Evolutionary conservation across 1,140 invertebrate genomes (phyloP), one percentile per base, ranked within the genome.

Genomic region (Caenorhabditis tropicalis): DNA sequence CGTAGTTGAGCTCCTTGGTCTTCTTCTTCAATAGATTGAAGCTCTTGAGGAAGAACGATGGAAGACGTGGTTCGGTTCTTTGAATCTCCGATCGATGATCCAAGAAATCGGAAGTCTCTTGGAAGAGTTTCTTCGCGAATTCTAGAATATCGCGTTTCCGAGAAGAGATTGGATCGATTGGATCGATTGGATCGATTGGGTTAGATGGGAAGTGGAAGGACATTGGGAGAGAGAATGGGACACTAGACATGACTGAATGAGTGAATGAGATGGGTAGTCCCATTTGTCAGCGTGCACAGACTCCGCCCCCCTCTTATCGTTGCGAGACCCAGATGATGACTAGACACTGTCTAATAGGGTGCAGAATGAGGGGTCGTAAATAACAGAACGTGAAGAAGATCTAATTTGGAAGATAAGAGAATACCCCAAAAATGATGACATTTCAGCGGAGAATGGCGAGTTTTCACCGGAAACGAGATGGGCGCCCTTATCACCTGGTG

Each of bases 401-500:
- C n/a, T n/a, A n/a, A n/a, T n/a, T n/a, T n/a, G n/a, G n/a, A n/a
- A n/a, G n/a, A n/a, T n/a, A n/a, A n/a, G n/a, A n/a, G n/a, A n/a
- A n/a, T n/a, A n/a, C 15, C 7, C 51, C 10, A 56, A 56, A 56
- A n/a, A 19, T 9, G 4, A 56, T 87, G 84, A 10, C 82, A 39
- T 92, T 93, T 85, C 87, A 94, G 94, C 88, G 94, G 93, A 1
- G 92, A 94, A 82, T 99, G 97, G 96, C 95, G 95, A 89, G 93
- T 98, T 12, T 98, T 99, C 90, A 95, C 93, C 79, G 98, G 98
- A 36, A 99, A 99, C 92, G 97, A 99, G 92, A 93, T 97, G 86
- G 98, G 97, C 0, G 94, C 95, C 4, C 91, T 99, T n/a, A 92
- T 99, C 0, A 96, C 96, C 15, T 98, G 96, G 96, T 99, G 97